Evolutionary conservation across 1,140 invertebrate genomes (phyloP).

Genomic region (Apis florea): DNA sequence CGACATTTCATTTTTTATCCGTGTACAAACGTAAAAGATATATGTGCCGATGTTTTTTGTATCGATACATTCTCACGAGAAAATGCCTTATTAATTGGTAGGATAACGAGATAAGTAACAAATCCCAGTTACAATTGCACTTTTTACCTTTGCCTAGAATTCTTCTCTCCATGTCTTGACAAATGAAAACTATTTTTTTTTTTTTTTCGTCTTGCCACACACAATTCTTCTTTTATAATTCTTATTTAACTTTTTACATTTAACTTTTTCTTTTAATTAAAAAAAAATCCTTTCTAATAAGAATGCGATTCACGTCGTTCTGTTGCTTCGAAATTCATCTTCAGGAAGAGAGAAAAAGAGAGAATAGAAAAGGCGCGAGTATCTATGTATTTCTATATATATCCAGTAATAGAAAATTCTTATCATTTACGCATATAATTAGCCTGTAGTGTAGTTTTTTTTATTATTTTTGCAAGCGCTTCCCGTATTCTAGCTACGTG

Average conservation of each 20-base stretch:
- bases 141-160: neutral
- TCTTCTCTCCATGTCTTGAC: neutral
- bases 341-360: too few relatives aligned
- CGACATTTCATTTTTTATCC: conserved; percentile 13
- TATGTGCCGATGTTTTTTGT: neutral
- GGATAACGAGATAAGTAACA: conserved; percentile 49
- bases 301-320: conserved; percentile 18
- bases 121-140: conserved; percentile 21
- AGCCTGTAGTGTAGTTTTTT: neutral
- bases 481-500: neutral
- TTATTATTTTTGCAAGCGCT: neutral
- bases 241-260: neutral
- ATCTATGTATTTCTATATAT: neutral
- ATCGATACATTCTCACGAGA: conserved; percentile 66
- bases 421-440: neutral
- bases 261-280: neutral
- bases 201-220: neutral
- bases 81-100: conserved; percentile 65
- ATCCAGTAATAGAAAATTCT: neutral
- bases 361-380: neutral
- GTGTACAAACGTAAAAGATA: conserved; percentile 17
- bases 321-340: neutral
- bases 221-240: neutral
- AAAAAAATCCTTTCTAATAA: neutral
- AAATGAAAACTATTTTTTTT: neutral